These are phyloP conservation scores for Melipona beecheii DNA, from an alignment of 2,888 invertebrate genomes.

Conservation along the genomic window DNA sequence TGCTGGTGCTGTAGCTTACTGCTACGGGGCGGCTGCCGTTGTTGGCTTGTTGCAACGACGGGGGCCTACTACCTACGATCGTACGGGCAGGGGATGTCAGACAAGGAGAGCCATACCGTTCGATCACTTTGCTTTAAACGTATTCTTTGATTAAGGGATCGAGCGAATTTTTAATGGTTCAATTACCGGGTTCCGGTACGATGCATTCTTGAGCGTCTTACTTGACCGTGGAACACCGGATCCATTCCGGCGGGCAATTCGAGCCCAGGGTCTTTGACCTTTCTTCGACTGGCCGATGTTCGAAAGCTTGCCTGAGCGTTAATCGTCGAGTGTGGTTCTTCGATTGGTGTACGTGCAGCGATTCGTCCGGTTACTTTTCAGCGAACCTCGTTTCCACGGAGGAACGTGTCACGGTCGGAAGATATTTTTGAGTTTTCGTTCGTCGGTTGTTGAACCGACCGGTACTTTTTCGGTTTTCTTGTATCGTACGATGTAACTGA, in stretches of 20 bases:
- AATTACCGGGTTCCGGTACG: conserved; percentile 51
- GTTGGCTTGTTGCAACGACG: conserved; percentile 24
- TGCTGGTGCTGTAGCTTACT: background rate
- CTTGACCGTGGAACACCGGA: conserved; percentile 28
- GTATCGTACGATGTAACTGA: background rate
- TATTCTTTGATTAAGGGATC: conserved; percentile 58
- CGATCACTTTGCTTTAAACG: conserved; percentile 57
- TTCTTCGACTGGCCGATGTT: background rate
- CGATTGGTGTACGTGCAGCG: too few species aligned
- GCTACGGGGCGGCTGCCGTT: background rate
- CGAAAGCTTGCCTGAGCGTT: background rate
- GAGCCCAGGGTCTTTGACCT: conserved; percentile 37
- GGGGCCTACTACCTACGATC: background rate
- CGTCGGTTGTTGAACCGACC: too few species aligned
- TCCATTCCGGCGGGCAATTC: conserved; percentile 12
- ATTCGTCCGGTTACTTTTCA: background rate
- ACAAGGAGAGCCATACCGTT: conserved; percentile 30
- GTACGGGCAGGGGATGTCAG: conserved; percentile 32
- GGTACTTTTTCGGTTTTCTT: background rate
- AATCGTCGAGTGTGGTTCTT: background rate
- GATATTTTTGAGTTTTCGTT: too few species aligned
- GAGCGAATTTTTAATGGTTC: conserved; percentile 57
- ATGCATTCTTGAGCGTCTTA: conserved; percentile 50
- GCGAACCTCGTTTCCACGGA: background rate
- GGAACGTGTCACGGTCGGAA: background rate